These are phyloP conservation scores for Sinhomidia bicolor DNA, from an alignment of 2,888 invertebrate genomes.

Conservation along the genomic window DNA sequence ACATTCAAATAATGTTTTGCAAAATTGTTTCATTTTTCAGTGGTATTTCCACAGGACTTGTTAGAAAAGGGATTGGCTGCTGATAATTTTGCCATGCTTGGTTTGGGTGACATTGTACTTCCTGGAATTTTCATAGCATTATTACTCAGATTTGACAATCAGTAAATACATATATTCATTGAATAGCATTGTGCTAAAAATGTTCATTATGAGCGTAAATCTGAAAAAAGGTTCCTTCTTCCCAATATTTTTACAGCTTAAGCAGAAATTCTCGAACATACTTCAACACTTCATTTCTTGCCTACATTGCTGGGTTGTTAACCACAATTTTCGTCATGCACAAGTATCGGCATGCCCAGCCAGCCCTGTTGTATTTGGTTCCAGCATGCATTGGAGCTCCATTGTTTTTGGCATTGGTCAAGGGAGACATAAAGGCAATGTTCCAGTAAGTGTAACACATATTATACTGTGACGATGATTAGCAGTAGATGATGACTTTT, in stretches of 20 bases:
- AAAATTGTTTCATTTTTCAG: constrained; percentile 82
- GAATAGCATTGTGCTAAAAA: too few relatives aligned
- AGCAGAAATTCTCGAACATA: constrained; percentile 91
- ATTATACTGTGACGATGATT: constrained; percentile 18
- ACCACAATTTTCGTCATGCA: constrained; percentile 99
- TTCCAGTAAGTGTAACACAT: constrained; percentile 88
- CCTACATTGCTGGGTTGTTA: constrained; percentile 96
- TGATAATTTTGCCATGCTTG: constrained; percentile 98
- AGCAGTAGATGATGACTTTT: constrained; percentile 4
- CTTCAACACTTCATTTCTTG: constrained; percentile 94
- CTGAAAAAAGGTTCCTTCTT: too few relatives aligned
- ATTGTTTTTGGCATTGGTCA: constrained; percentile 90
- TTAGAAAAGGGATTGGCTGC: constrained; percentile 94
- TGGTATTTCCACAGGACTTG: constrained; percentile 99
- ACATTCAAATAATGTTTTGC: background rate
- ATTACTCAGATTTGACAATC: constrained; percentile 95
- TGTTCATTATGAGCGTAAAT: too few relatives aligned
- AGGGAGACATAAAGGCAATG: constrained; percentile 94
- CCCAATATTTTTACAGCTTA: constrained; percentile 85
- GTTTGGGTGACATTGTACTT: constrained; percentile 99
- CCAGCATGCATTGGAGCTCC: constrained; percentile 98
- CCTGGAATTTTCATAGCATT: constrained; percentile 99
- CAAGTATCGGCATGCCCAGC: constrained; percentile 98
- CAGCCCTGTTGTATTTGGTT: constrained; percentile 97
- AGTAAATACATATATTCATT: constrained; percentile 82